phyloP scores from a whole-genome alignment of 2,797 vertebrate species.

The Clarias pachynema region DNA sequence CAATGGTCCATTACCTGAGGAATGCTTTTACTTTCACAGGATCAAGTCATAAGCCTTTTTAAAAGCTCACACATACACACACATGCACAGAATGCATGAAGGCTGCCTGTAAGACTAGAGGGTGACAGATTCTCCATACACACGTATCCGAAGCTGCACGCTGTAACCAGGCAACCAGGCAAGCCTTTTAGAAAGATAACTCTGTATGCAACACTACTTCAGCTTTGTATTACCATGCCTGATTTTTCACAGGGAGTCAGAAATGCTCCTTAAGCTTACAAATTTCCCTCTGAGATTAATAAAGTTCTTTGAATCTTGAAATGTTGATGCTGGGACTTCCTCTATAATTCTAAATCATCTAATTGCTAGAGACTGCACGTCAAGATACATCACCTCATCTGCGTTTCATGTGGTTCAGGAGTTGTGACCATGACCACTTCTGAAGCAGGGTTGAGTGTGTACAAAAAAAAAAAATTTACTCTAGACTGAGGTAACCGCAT shows the following conservation, averaged over 20 bases:
- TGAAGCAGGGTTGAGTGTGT: background rate
- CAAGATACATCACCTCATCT: conserved; percentile 11
- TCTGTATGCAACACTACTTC: conserved; percentile 28
- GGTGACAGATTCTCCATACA: conserved; percentile 21
- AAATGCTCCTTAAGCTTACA: background rate
- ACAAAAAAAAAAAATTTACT: background rate
- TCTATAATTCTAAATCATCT: background rate
- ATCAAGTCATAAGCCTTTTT: conserved; percentile 12
- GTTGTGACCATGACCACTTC: background rate
- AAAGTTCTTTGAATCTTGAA: too few relatives aligned
- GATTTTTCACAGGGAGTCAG: conserved; percentile 2
- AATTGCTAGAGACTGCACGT: background rate
- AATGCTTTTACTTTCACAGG: conserved; percentile 34
- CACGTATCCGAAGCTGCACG: conserved; percentile 13
- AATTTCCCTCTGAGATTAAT: too few relatives aligned
- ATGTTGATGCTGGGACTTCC: background rate
- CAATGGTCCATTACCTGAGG: conserved; percentile 32
- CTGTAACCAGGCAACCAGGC: conserved; percentile 58
- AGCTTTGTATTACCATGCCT: conserved; percentile 28
- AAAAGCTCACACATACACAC: conserved; percentile 33
- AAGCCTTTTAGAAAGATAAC: conserved; percentile 40
- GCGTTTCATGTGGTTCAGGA: background rate
- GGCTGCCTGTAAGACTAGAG: background rate
- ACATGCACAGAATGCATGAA: conserved; percentile 23
- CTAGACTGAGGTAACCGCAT: background rate